Evolutionary conservation across 2,888 invertebrate species (phyloP), one percentile per base, ranked within the genome.

Genomic region (Ophion costatus): DNA sequence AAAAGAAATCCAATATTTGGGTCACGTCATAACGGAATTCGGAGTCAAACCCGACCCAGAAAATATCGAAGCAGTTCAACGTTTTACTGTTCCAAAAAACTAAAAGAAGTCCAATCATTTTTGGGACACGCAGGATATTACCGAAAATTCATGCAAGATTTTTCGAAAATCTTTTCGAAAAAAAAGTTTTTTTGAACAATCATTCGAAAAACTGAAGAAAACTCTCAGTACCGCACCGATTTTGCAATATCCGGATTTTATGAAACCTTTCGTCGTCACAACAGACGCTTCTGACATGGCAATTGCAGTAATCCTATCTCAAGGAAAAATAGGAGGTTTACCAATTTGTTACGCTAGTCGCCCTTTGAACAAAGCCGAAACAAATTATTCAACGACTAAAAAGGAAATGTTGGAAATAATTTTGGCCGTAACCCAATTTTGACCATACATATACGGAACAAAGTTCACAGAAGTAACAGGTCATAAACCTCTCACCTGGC

Each of bases 281-380:
- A 93, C 90, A n/a, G 93, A 89, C 76, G 92, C 89, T 24, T 90
- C 88, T 51, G 89, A 88, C 67, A 89, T 82, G 79, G 91, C 90
- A 6, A 87, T 90, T 38, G 91, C 89, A 29, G 87, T 89, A 10
- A 89, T 92, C 6, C 77, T 91, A 4, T 89, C 90, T 0, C 93
- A 93, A 82, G 88, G 88, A 0, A 88, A 89, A 10, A 89, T 91
- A 67, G 91, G 89, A 5, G 92, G 93, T 51, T 89, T 11, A 80
- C 87, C 0, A 85, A 29, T 29, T 29, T 29, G 29, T 29, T 29
- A 4, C 4, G 29, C 29, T 29, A 29, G 29, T 4, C 29, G 29
- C 90, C 90, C 80, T 84, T 2, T 89, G 22, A 91, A 90, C 78
- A 86, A 87, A 80, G 86, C 89, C 0, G 91, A 92, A 87, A 79